Evolutionary conservation across 2,888 invertebrate genomes (phyloP), one percentile per base, ranked within the genome.

Genomic region (Phasia obesa): DNA sequence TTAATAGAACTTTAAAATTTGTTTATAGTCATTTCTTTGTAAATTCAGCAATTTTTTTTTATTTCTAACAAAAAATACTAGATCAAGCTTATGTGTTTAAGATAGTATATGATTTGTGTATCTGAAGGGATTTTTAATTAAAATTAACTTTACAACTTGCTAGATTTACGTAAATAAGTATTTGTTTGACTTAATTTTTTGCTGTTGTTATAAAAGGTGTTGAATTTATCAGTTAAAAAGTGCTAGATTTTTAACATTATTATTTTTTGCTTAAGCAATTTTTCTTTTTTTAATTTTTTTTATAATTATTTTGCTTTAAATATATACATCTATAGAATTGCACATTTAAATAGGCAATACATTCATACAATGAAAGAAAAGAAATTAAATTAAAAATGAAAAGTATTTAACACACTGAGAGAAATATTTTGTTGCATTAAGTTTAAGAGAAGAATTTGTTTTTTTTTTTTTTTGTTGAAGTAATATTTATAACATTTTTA

Each of bases 341-440:
- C 88, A 88, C 88, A 88, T 84, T 88, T 85, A 87, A 85, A 88
- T 86, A 84, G 73, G 86, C 87, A 88, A 86, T 59, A 84, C 84
- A 77, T 80, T 77, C 77, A 81, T 81, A 74, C 64, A 84, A 69
- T 53, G 47, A 53, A 25, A 35, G 15, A 27, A 65, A 53, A 49
- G 5, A 70, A 70, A 57, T n/a, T 49, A 55, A 60, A 77, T 55
- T 23, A 57, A 62, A 49, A 81, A 35, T 1, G 35, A 11, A 67
- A 60, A 27, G 23, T 35, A 35, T 38, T 21, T 47, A 81, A 81
- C 71, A 83, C 83, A 83, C 71, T 83, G 70, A 83, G 75, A 79
- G 75, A 83, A 79, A 83, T 71, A 75, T 79, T 76, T 71, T 51
- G 38, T 23, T 82, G 60, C 11, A 15, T 47, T 67, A 19, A 67